Evolutionary conservation across 2,888 invertebrate species (phyloP).

Genomic region (Xylota sylvarum): DNA sequence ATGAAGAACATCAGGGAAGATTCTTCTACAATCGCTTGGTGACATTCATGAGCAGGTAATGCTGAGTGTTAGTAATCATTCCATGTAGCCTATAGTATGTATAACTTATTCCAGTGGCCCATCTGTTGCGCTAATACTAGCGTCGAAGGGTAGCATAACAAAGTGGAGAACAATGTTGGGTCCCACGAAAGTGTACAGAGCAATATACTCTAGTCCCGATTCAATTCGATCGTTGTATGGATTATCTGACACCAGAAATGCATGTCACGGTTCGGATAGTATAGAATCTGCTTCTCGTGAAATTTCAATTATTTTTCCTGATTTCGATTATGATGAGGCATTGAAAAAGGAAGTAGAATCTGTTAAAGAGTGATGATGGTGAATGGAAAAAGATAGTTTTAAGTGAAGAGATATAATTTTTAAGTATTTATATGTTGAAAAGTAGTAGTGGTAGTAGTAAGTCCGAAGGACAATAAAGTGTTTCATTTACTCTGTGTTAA

Average conservation of each 20-base stretch:
- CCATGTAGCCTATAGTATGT: constrained; percentile 20
- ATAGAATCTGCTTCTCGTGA: constrained; percentile 90
- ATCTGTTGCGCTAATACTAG: constrained; percentile 92
- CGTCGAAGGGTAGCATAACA: constrained; percentile 90
- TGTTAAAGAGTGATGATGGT: neutral
- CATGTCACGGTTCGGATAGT: constrained; percentile 96
- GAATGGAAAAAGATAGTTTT: too few relatives aligned
- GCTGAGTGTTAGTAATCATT: neutral
- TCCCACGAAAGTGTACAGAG: constrained; percentile 94
- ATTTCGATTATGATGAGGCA: constrained; percentile 86
- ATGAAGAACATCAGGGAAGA: constrained; percentile 92
- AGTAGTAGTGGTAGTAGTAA: neutral
- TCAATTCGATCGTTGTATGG: constrained; percentile 94
- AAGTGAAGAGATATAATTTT: neutral
- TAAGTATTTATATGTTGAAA: constrained; percentile 8
- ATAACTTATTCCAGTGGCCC: constrained; percentile 88
- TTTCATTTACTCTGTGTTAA: neutral
- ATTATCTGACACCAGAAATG: constrained; percentile 97
- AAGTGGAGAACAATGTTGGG: constrained; percentile 95
- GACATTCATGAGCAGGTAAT: constrained; percentile 92
- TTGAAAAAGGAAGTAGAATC: constrained; percentile 30
- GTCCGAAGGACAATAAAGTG: constrained; percentile 37
- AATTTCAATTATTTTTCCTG: constrained; percentile 93
- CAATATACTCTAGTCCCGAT: constrained; percentile 91
- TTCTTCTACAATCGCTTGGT: constrained; percentile 93